These are phyloP conservation scores for Alentia gelatinosa DNA, from an alignment of 2,888 invertebrate genomes.

Conservation along the genomic window DNA sequence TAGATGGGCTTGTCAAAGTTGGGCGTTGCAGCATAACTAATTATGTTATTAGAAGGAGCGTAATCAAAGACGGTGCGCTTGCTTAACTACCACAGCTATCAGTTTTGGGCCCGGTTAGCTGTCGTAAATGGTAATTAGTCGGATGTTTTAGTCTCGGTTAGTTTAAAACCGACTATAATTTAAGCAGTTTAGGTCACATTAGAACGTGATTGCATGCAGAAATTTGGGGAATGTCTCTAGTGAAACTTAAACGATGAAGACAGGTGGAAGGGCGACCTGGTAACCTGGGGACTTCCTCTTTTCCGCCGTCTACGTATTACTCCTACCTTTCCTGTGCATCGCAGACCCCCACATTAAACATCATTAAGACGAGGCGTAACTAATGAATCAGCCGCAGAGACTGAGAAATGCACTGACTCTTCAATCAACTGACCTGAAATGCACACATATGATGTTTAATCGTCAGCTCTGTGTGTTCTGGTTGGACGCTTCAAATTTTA, in stretches of 20 bases:
- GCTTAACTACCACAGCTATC: neutral
- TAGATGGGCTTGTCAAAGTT: conserved; percentile 13
- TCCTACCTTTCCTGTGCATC: neutral
- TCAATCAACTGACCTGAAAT: neutral
- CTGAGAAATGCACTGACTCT: neutral
- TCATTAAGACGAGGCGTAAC: neutral
- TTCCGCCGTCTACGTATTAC: neutral
- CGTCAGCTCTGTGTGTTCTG: no score
- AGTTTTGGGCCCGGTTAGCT: neutral
- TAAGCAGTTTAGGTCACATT: conserved; percentile 23
- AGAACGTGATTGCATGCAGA: conserved; percentile 10
- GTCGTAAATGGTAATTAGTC: conserved; percentile 36
- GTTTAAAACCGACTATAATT: conserved; percentile 28
- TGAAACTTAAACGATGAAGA: neutral
- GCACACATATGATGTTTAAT: neutral
- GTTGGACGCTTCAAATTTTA: no score
- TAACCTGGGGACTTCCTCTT: neutral
- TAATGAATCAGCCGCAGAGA: neutral
- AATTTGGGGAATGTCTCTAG: conserved; percentile 24
- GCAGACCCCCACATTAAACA: neutral
- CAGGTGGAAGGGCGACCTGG: neutral
- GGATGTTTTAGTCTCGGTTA: neutral
- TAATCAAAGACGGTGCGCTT: conserved; percentile 16
- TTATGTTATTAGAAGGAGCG: conserved; percentile 4
- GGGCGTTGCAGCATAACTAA: conserved; percentile 51